Conservation (phyloP, 2,113 vertebrate genomes). For the Myotis davidii region DNA sequence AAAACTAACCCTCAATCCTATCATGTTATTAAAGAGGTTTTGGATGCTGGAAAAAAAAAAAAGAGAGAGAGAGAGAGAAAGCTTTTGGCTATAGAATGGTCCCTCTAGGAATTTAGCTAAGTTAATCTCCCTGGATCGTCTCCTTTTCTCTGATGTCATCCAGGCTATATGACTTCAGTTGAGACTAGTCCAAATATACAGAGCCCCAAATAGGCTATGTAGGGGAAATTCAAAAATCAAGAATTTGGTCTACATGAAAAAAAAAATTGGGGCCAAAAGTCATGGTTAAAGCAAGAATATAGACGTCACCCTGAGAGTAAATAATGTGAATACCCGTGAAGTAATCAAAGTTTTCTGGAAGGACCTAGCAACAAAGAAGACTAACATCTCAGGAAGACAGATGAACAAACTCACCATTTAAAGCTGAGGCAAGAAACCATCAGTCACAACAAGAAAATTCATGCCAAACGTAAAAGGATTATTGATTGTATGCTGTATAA, state of each 20-base stretch:
- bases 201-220: neutral
- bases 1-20: too few species aligned
- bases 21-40: too few species aligned
- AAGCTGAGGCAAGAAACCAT: neutral
- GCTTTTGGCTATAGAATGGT: too few species aligned
- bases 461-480: neutral
- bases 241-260: neutral
- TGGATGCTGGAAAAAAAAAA: too few species aligned
- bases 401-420: neutral
- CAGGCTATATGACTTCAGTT: neutral
- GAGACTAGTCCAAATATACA: neutral
- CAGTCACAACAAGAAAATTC: neutral
- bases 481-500: neutral
- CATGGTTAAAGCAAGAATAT: neutral
- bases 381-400: neutral
- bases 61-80: too few species aligned
- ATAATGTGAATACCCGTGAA: neutral
- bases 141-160: neutral
- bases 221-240: neutral
- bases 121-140: neutral
- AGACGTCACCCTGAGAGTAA: neutral
- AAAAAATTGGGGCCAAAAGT: neutral
- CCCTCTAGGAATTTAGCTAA: neutral
- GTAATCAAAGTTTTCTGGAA: neutral
- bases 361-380: neutral